Evolutionary conservation across 2,888 invertebrate genomes (phyloP).

Genomic region (Stenurella melanura): DNA sequence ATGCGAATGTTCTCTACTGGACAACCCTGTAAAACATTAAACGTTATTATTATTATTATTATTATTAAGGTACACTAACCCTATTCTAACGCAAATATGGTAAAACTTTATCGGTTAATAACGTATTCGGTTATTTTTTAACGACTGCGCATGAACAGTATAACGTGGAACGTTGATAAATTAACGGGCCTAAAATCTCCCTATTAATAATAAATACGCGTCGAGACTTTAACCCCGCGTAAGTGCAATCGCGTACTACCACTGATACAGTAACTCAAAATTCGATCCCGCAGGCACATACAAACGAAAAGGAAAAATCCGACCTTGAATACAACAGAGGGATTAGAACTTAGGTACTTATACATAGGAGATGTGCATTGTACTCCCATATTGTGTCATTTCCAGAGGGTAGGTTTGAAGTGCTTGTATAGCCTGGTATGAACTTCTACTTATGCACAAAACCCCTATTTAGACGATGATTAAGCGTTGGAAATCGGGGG

Average conservation of each 20-base stretch:
- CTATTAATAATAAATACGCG: too few relatives aligned
- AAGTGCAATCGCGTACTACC: not conserved
- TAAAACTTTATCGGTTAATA: too few relatives aligned
- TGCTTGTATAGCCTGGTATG: conserved; percentile 64
- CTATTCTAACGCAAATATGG: too few relatives aligned
- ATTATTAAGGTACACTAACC: too few relatives aligned
- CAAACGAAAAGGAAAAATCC: conserved; percentile 58
- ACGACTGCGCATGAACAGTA: too few relatives aligned
- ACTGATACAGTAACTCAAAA: conserved; percentile 9
- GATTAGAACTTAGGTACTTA: conserved; percentile 68
- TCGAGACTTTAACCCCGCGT: too few relatives aligned
- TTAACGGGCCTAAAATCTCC: too few relatives aligned
- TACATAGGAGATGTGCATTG: conserved; percentile 59
- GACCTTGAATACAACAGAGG: conserved; percentile 66
- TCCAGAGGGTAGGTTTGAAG: conserved; percentile 67
- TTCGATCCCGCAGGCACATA: conserved; percentile 49
- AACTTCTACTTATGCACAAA: conserved; percentile 56
- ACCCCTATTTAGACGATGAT: conserved; percentile 57
- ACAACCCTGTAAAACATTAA: too few relatives aligned
- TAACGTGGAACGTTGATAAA: too few relatives aligned
- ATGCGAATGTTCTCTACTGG: too few relatives aligned
- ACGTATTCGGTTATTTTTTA: too few relatives aligned
- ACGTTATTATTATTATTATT: too few relatives aligned
- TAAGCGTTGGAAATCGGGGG: conserved; percentile 44
- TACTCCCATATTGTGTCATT: conserved; percentile 68